These are phyloP conservation scores for Herpailurus yagouaroundi DNA, from an alignment of 2,113 vertebrate species.

Conservation along the genomic window DNA sequence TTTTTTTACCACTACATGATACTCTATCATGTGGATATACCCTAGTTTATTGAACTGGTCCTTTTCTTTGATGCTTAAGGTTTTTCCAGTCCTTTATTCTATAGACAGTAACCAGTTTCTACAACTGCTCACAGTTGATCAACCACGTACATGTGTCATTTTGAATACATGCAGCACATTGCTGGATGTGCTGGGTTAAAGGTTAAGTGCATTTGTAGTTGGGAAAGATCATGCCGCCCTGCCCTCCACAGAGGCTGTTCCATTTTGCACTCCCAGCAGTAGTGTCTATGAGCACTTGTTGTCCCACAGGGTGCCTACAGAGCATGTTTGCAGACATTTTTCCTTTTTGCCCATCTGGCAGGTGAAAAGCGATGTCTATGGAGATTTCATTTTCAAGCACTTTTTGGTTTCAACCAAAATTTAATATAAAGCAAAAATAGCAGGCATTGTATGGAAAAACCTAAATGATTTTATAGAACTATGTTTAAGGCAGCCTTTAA, in stretches of 20 bases:
- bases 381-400: constrained; percentile 27
- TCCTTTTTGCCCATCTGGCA: not conserved
- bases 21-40: not conserved
- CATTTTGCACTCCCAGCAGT: not conserved
- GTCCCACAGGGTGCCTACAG: not conserved
- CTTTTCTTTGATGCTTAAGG: not conserved
- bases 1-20: not conserved
- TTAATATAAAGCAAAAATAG: constrained; percentile 14
- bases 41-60: not conserved
- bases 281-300: not conserved
- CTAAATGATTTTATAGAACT: not conserved
- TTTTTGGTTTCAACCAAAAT: not conserved
- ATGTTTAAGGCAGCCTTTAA: not conserved
- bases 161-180: not conserved
- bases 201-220: not conserved
- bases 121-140: not conserved
- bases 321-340: not conserved
- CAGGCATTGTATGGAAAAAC: not conserved
- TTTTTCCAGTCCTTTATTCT: not conserved
- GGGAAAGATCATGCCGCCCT: not conserved
- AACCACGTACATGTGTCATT: accelerated
- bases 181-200: not conserved
- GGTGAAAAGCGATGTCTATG: not conserved
- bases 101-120: not conserved
- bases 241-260: not conserved